These are phyloP conservation scores for Pammene aurita DNA, from an alignment of 2,888 invertebrate genomes.

Conservation along the genomic window DNA sequence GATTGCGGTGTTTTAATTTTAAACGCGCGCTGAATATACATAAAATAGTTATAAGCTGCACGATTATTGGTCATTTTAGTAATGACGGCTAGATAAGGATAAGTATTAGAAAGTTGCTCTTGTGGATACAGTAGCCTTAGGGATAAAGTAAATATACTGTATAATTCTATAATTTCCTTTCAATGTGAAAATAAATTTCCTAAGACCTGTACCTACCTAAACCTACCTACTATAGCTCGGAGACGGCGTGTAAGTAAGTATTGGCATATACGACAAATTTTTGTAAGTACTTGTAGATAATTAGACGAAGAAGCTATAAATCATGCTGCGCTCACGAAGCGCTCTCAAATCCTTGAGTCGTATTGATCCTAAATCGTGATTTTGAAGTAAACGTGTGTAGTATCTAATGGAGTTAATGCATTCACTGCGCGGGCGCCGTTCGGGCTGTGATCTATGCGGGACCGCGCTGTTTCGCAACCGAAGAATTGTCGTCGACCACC, in stretches of 20 bases:
- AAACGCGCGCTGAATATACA: constrained; percentile 47
- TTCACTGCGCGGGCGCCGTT: constrained; percentile 52
- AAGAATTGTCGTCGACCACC: constrained; percentile 56
- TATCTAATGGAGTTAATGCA: constrained; percentile 47
- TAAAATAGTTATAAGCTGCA: constrained; percentile 45
- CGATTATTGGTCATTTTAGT: constrained; percentile 44
- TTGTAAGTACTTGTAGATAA: background rate
- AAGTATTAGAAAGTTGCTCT: constrained; percentile 62
- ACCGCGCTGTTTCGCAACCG: constrained; percentile 61
- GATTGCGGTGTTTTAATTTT: constrained; percentile 52
- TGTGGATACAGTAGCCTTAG: constrained; percentile 47
- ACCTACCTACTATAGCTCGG: background rate
- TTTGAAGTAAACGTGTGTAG: constrained; percentile 33
- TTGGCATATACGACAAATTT: background rate
- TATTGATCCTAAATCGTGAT: constrained; percentile 17
- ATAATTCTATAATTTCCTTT: constrained; percentile 18
- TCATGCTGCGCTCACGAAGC: background rate
- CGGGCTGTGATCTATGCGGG: constrained; percentile 65
- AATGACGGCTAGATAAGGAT: constrained; percentile 47
- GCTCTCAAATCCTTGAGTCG: constrained; percentile 16
- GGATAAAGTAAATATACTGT: constrained; percentile 29
- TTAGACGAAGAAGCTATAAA: background rate
- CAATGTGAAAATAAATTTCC: background rate
- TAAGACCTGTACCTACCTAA: background rate
- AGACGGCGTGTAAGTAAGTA: too few relatives aligned